Evolutionary conservation across 2,888 invertebrate genomes (phyloP).

Genomic region (Zootermopsis nevadensis): DNA sequence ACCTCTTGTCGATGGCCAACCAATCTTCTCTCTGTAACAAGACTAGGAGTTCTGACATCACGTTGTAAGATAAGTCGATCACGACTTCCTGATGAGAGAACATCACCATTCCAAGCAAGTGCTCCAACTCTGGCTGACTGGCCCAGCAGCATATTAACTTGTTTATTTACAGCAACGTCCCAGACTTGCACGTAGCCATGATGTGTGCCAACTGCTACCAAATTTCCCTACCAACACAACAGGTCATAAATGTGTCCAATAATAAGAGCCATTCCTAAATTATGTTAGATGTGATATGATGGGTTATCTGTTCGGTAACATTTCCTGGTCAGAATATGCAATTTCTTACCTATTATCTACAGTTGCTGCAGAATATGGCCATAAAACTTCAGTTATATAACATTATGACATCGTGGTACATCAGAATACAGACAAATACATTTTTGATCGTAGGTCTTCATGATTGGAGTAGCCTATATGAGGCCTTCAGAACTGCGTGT

Average conservation of each 20-base stretch:
- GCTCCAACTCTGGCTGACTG: conserved; percentile 95
- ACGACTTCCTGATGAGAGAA: conserved; percentile 93
- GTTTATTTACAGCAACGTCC: conserved; percentile 94
- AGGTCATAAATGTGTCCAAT: not conserved
- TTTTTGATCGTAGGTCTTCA: too few relatives aligned
- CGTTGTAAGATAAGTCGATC: conserved; percentile 94
- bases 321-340: too few relatives aligned
- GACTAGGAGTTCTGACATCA: conserved; percentile 88
- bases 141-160: conserved; percentile 89
- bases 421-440: too few relatives aligned
- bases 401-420: too few relatives aligned
- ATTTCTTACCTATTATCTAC: too few relatives aligned
- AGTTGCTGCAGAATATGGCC: too few relatives aligned
- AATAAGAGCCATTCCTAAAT: too few relatives aligned
- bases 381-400: too few relatives aligned
- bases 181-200: conserved; percentile 97
- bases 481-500: too few relatives aligned
- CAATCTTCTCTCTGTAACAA: conserved; percentile 82
- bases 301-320: too few relatives aligned
- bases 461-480: too few relatives aligned
- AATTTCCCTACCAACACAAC: conserved; percentile 73
- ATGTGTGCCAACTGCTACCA: conserved; percentile 98
- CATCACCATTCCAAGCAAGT: conserved; percentile 97
- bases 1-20: conserved; percentile 96
- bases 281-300: too few relatives aligned